Conservation (phyloP, 1,140 invertebrate species). For the Drosophila yakuba region DNA sequence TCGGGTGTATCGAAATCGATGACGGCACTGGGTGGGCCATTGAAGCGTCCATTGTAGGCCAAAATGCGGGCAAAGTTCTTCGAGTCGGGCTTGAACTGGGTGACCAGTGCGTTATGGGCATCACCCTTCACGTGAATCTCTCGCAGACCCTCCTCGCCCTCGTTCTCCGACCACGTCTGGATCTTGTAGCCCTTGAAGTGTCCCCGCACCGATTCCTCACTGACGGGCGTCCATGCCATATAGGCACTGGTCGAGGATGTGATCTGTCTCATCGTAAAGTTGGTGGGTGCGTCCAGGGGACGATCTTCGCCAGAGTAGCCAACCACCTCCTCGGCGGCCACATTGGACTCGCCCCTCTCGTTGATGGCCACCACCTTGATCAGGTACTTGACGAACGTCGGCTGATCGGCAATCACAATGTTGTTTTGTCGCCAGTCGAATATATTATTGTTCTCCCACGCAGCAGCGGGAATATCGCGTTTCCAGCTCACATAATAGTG, state of each 20-base stretch:
- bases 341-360: conserved; percentile 93
- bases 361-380: conserved; percentile 98
- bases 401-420: conserved; percentile 91
- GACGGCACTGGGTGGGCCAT: conserved; percentile 94
- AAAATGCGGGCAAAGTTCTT: conserved; percentile 95
- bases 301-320: conserved; percentile 98
- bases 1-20: conserved; percentile 95
- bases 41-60: conserved; percentile 95
- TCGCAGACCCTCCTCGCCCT: conserved; percentile 89
- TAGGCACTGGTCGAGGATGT: conserved; percentile 91
- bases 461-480: conserved; percentile 90
- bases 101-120: conserved; percentile 89
- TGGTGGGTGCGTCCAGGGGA: conserved; percentile 92
- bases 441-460: conserved; percentile 91
- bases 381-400: conserved; percentile 95
- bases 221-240: conserved; percentile 93
- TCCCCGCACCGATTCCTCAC: conserved; percentile 91
- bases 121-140: conserved; percentile 93
- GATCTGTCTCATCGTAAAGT: conserved; percentile 92
- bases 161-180: conserved; percentile 95
- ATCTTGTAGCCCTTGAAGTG: conserved; percentile 98
- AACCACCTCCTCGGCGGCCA: conserved; percentile 91
- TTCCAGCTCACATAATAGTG: conserved; percentile 96
- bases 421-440: conserved; percentile 90
- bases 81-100: conserved; percentile 94